Evolutionary conservation across 2,113 vertebrate species (phyloP).

Genomic region (Hydropotes inermis): DNA sequence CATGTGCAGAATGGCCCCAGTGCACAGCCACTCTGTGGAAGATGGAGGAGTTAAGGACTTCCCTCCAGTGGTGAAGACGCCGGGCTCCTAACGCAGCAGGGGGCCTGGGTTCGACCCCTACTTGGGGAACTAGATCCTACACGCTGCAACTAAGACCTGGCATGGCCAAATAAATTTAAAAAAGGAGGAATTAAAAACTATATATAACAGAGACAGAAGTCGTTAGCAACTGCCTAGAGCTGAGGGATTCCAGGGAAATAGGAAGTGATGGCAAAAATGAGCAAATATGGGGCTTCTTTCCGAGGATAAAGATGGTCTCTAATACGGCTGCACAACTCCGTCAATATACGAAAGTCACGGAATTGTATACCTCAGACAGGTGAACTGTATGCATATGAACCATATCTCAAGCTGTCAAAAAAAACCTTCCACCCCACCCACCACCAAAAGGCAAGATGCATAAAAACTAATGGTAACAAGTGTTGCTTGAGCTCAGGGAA

Average conservation of each 20-base stretch:
- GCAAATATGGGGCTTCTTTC: background rate
- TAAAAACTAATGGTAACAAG: background rate
- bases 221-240: background rate
- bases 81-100: background rate
- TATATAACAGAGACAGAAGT: background rate
- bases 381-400: background rate
- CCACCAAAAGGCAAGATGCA: background rate
- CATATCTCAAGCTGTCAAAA: background rate
- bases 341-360: background rate
- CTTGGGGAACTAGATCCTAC: background rate
- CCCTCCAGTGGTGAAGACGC: background rate
- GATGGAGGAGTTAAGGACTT: background rate
- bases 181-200: background rate
- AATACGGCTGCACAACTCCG: background rate
- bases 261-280: background rate
- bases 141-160: fast-evolving
- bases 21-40: background rate
- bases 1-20: background rate
- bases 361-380: background rate
- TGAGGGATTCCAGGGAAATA: background rate
- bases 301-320: background rate
- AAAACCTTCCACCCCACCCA: too few relatives aligned
- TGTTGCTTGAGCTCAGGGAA: background rate
- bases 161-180: background rate
- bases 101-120: background rate